phyloP scores from a whole-genome alignment of 1,140 invertebrate species.

The Aphis craccivora region DNA sequence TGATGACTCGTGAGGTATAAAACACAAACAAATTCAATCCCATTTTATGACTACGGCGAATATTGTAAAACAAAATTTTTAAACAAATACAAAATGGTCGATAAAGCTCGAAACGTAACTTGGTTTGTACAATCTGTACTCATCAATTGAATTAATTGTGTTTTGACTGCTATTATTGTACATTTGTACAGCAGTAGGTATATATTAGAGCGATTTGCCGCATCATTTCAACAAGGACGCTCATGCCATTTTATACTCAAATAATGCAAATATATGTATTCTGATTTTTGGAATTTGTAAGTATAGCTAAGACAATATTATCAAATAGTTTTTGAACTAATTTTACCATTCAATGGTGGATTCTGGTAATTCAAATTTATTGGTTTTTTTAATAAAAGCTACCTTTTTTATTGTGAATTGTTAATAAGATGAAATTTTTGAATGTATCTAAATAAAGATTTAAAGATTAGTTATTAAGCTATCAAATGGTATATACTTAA shows the following conservation, averaged over 20 bases:
- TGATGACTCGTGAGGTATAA: not conserved
- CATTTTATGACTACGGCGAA: not conserved
- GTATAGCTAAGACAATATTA: too few relatives aligned
- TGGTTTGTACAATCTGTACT: not conserved
- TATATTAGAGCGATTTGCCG: not conserved
- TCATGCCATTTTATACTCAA: not conserved
- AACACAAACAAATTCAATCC: not conserved
- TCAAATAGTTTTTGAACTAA: too few relatives aligned
- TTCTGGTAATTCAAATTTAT: not conserved
- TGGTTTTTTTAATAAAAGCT: not conserved
- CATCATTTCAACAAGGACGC: not conserved
- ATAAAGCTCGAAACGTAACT: conserved; percentile 3
- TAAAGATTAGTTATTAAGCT: too few relatives aligned
- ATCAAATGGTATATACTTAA: too few relatives aligned
- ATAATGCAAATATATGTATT: not conserved
- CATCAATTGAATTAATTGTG: not conserved
- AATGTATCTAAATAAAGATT: too few relatives aligned
- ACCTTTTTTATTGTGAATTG: not conserved
- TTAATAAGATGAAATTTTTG: too few relatives aligned
- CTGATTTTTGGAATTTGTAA: not conserved
- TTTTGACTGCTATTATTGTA: not conserved
- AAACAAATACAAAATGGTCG: not conserved
- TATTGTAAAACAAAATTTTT: not conserved
- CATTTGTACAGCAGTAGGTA: not conserved
- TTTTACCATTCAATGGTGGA: too few relatives aligned